phyloP scores from a whole-genome alignment of 2,888 invertebrate species.

The Dione juno region DNA sequence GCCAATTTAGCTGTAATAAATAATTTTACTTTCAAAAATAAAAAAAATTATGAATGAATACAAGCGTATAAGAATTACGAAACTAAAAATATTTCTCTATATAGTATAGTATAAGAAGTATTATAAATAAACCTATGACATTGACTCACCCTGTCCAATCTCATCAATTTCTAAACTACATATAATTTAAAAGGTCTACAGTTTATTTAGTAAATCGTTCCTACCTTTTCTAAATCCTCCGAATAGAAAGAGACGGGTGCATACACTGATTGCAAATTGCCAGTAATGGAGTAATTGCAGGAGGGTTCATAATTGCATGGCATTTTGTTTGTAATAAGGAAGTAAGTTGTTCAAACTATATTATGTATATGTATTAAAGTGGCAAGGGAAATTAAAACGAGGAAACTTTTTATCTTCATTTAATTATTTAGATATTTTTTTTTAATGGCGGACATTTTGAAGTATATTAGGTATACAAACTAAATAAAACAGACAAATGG shows the following conservation, averaged over 20 bases:
- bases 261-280: conserved; percentile 31
- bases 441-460: no score
- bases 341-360: conserved; percentile 37
- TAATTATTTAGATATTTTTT: not conserved
- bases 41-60: no score
- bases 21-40: no score
- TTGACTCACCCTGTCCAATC: conserved; percentile 18
- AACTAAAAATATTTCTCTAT: no score
- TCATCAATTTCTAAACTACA: conserved; percentile 1
- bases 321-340: conserved; percentile 38
- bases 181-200: conserved; percentile 10
- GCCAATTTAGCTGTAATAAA: no score
- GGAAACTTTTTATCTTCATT: not conserved
- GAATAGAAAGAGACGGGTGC: conserved; percentile 25
- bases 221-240: conserved; percentile 24
- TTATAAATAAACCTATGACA: not conserved
- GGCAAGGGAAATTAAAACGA: conserved; percentile 1
- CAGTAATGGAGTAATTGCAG: conserved; percentile 38
- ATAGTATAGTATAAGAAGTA: no score
- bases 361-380: conserved; percentile 7
- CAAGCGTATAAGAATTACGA: no score
- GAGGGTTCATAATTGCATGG: conserved; percentile 39
- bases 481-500: no score
- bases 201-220: conserved; percentile 24
- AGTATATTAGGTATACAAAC: not conserved